Evolutionary conservation across 2,797 vertebrate genomes (phyloP).

Genomic region (Xenopus petersii): DNA sequence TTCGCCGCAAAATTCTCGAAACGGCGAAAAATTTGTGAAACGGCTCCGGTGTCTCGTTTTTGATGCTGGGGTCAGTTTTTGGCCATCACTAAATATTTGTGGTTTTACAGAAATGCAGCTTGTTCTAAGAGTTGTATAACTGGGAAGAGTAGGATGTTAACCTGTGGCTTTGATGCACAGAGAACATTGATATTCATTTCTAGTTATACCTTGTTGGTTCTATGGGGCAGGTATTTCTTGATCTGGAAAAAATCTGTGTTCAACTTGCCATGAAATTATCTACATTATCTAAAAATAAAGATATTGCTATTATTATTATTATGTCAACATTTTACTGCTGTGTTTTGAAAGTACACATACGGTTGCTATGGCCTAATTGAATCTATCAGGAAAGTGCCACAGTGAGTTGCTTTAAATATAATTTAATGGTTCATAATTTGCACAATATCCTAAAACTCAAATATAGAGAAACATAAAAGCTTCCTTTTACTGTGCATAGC

Average conservation of each 20-base stretch:
- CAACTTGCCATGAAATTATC: background rate
- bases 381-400: background rate
- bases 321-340: background rate
- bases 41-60: too few relatives aligned
- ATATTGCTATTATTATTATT: background rate
- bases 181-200: background rate
- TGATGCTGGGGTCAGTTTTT: too few relatives aligned
- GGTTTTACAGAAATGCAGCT: too few relatives aligned
- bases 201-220: background rate
- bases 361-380: constrained; percentile 1
- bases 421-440: background rate
- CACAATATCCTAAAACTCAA: background rate
- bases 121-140: too few relatives aligned
- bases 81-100: too few relatives aligned
- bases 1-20: too few relatives aligned
- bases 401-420: background rate
- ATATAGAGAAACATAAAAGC: background rate
- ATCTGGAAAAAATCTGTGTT: background rate
- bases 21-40: too few relatives aligned
- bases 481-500: background rate
- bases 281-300: constrained; percentile 2
- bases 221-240: background rate
- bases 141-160: too few relatives aligned
- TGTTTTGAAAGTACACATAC: background rate
- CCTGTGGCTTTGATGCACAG: too few relatives aligned